Evolutionary conservation across 1,140 invertebrate species (phyloP).

Genomic region (Trichomalopsis sarcophagae): DNA sequence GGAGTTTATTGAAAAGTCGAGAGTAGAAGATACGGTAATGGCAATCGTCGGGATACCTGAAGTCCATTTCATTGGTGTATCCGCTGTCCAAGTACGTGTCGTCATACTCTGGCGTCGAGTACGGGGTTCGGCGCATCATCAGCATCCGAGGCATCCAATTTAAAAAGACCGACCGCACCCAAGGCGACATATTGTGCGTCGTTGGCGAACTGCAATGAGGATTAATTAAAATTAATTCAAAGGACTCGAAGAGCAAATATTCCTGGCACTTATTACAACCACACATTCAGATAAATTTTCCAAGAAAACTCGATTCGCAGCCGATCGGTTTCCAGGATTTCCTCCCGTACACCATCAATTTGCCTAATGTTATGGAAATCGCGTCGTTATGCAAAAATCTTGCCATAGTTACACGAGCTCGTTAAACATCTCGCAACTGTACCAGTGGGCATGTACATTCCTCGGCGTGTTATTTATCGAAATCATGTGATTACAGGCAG

Average conservation of each 20-base stretch:
- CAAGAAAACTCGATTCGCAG: neutral
- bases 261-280: too few species aligned
- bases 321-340: neutral
- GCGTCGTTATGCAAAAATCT: neutral
- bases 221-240: neutral
- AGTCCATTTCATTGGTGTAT: slow-evolving; percentile 86
- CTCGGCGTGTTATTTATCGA: neutral
- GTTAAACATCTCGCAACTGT: too few species aligned
- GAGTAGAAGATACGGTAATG: neutral
- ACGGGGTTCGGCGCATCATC: slow-evolving; percentile 91
- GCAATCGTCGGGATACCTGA: slow-evolving; percentile 77
- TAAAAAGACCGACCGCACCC: slow-evolving; percentile 91
- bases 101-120: slow-evolving; percentile 87
- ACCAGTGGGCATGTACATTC: neutral
- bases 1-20: neutral
- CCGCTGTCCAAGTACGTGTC: slow-evolving; percentile 84
- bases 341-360: neutral
- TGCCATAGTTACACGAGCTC: neutral
- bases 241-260: too few species aligned
- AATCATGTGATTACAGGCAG: neutral
- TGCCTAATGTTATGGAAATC: neutral
- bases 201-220: slow-evolving; percentile 87
- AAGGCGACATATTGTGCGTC: slow-evolving; percentile 96
- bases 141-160: slow-evolving; percentile 91
- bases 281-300: too few species aligned